Evolutionary conservation across 2,888 invertebrate species (phyloP), one percentile per base, ranked within the genome.

Genomic region (Idaea biselata): DNA sequence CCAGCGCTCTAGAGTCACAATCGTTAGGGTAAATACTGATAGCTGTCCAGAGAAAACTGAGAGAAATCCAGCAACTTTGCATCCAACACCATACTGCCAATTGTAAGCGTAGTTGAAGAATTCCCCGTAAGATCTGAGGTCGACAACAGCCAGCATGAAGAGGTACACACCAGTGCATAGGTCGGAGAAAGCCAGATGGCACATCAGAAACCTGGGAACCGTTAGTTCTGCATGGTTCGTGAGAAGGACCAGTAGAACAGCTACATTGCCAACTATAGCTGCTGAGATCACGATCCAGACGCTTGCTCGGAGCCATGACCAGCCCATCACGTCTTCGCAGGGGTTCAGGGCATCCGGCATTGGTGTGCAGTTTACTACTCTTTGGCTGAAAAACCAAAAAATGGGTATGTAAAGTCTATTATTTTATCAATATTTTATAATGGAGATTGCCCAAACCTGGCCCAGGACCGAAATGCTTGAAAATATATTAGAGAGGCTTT

Each of bases 41-140:
- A 98, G 89, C 80, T 98, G 97, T 63, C 96, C 96, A 0, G 97
- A 96, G 77, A 97, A 97, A 0, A 97, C 96, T 0, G 97, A 97
- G 60, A 98, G 88, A 81, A 98, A 97, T 0, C 98, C 98, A 0
- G 97, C 97, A 8, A 96, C 93, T 80, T 96, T 95, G 83, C 98
- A 98, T 0, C 98, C 97, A 58, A 94, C 83, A 60, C 97, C 96
- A 66, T 92, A 92, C 86, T 98, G 98, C 98, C 98, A 98, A 78
- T 96, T 95, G 75, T 96, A 97, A 3, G 98, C 98, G 83, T 96
- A 96, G 84, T 97, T 97, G 86, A 97, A 97, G 88, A 97, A 98
- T 69, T 95, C 95, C 1, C 97, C 97, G 76, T 96, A 95, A 0
- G 97, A 97, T 73, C 95, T 95, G 0, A 96, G 92, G 86, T 98